phyloP scores from a whole-genome alignment of 2,888 invertebrate species.

The Elysia crispata region DNA sequence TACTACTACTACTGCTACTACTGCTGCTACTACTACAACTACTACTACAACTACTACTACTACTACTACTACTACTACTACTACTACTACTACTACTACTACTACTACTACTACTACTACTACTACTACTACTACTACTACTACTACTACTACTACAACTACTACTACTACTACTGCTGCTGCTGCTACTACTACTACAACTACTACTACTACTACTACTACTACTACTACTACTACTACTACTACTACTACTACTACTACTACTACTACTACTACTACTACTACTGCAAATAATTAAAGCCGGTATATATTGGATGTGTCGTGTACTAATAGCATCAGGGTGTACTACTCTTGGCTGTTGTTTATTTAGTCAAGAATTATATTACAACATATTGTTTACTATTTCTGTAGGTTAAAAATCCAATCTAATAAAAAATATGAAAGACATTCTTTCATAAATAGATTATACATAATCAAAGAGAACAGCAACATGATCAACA shows the following conservation, averaged over 20 bases:
- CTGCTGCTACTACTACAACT: conserved; percentile 48
- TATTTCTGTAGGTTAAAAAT: no score
- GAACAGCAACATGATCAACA: no score
- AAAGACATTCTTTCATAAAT: no score
- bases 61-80: conserved; percentile 30
- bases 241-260: conserved; percentile 38
- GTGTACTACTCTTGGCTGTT: no score
- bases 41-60: conserved; percentile 48
- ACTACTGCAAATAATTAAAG: neutral
- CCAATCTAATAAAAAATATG: no score
- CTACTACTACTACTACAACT: conserved; percentile 29
- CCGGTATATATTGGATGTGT: no score
- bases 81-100: conserved; percentile 32
- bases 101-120: no score
- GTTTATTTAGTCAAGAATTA: no score
- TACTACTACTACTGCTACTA: neutral
- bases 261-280: conserved; percentile 22
- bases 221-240: conserved; percentile 39
- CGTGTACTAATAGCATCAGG: no score
- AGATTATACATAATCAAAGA: no score
- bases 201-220: conserved; percentile 36
- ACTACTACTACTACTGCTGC: conserved; percentile 25
- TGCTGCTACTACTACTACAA: conserved; percentile 18
- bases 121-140: no score
- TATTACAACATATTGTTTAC: no score